Percentiles rank a stretch among this genome's conserved stretches.
These are phyloP conservation scores for Girardinus metallicus DNA, from an alignment of 2,797 vertebrate genomes.

Conservation along the genomic window DNA sequence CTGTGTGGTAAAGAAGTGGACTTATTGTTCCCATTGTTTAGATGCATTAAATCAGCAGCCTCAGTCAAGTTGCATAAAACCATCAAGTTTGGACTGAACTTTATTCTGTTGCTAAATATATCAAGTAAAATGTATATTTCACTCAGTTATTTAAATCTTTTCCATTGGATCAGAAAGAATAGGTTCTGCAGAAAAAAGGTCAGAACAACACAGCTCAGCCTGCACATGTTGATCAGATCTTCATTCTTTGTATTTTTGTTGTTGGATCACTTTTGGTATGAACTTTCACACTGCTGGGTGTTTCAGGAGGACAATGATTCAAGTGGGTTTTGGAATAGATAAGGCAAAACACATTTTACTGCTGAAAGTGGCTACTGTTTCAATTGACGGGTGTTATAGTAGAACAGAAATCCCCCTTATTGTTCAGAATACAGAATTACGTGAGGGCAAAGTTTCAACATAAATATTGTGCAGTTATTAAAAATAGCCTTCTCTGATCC, in stretches of 20 bases:
- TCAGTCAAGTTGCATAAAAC: conserved; percentile 3
- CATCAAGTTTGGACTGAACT: background rate
- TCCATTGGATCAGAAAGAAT: background rate
- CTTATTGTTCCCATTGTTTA: conserved; percentile 2
- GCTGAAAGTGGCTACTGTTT: background rate
- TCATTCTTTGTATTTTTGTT: background rate
- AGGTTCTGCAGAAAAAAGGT: background rate
- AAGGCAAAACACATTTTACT: background rate
- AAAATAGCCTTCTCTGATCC: too few relatives aligned
- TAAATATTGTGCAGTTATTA: too few relatives aligned
- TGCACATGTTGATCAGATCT: background rate
- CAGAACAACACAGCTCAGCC: background rate
- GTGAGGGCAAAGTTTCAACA: too few relatives aligned
- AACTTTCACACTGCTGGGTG: background rate
- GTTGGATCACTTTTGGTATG: background rate
- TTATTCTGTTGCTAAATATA: background rate
- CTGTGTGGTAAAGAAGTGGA: conserved; percentile 6
- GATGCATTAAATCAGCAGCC: conserved; percentile 14
- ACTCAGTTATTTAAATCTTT: background rate
- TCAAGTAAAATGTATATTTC: background rate
- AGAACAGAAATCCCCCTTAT: too few relatives aligned
- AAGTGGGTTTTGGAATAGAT: background rate
- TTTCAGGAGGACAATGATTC: background rate
- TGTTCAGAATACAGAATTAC: too few relatives aligned
- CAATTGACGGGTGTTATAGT: background rate